These are phyloP conservation scores for Cryptoleucopteryx plumbea DNA, from an alignment of 2,113 vertebrate genomes.

Conservation along the genomic window DNA sequence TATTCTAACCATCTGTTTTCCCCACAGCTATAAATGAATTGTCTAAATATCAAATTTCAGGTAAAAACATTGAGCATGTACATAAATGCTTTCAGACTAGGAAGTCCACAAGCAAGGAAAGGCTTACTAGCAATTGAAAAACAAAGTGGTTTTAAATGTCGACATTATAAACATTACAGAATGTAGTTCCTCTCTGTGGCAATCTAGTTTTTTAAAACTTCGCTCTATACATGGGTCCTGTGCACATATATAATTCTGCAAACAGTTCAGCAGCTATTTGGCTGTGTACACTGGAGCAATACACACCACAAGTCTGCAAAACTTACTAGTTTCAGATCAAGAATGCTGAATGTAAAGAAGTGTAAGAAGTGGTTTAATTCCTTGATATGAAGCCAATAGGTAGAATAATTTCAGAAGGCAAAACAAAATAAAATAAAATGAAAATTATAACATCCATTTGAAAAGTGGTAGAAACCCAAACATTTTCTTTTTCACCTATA, in stretches of 20 bases:
- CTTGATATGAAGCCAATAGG: neutral
- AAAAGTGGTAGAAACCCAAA: neutral
- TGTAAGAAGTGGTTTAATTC: neutral
- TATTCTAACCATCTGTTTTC: neutral
- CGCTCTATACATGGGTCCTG: neutral
- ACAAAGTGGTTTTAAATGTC: neutral
- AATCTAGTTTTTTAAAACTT: neutral
- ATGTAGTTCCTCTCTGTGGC: neutral
- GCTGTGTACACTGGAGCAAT: rapidly evolving
- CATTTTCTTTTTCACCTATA: neutral
- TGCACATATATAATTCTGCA: neutral
- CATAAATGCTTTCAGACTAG: neutral
- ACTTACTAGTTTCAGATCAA: neutral
- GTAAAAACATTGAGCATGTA: neutral
- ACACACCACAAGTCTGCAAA: neutral
- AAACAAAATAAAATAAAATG: neutral
- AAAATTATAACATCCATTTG: neutral
- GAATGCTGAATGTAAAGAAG: neutral
- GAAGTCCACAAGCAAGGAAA: neutral
- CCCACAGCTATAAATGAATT: neutral
- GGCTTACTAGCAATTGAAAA: neutral
- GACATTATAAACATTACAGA: neutral
- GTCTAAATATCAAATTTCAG: neutral
- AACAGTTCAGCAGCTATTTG: neutral
- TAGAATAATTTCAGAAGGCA: neutral